Conservation (phyloP, 2,797 vertebrate species). For the Cuculus canorus region DNA sequence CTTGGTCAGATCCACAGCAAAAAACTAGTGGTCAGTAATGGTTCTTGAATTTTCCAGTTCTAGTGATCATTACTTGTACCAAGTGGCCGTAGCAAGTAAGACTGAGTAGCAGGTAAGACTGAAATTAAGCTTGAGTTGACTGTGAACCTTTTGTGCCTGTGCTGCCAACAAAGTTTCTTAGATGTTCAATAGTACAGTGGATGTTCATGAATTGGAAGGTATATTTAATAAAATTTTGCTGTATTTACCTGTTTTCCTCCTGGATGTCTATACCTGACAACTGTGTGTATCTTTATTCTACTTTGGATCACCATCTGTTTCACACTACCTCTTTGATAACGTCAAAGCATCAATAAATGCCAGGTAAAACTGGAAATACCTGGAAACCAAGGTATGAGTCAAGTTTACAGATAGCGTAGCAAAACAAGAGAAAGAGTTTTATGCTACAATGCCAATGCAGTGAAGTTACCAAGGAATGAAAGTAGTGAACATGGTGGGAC, state of each 20-base stretch:
- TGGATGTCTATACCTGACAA: not conserved
- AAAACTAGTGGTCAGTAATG: not conserved
- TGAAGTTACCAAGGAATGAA: not conserved
- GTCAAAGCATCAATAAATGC: not conserved
- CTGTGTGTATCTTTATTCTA: accelerated
- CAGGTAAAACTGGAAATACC: not conserved
- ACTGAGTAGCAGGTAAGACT: not conserved
- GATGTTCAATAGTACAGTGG: not conserved
- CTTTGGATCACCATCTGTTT: not conserved
- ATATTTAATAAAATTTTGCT: not conserved
- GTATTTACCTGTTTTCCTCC: not conserved
- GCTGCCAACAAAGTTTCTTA: not conserved
- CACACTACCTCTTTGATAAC: not conserved
- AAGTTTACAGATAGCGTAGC: not conserved
- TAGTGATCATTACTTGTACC: not conserved
- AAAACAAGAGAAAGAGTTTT: not conserved
- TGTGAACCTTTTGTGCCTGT: not conserved
- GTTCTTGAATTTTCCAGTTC: not conserved
- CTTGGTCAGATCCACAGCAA: not conserved
- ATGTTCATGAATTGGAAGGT: not conserved
- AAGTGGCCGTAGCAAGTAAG: not conserved
- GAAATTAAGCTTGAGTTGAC: not conserved
- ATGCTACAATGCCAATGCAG: not conserved
- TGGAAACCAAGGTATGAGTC: not conserved
- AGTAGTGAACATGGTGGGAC: not conserved